phyloP scores from a whole-genome alignment of 2,113 vertebrate species.

The Potamarius usumacintae region DNA sequence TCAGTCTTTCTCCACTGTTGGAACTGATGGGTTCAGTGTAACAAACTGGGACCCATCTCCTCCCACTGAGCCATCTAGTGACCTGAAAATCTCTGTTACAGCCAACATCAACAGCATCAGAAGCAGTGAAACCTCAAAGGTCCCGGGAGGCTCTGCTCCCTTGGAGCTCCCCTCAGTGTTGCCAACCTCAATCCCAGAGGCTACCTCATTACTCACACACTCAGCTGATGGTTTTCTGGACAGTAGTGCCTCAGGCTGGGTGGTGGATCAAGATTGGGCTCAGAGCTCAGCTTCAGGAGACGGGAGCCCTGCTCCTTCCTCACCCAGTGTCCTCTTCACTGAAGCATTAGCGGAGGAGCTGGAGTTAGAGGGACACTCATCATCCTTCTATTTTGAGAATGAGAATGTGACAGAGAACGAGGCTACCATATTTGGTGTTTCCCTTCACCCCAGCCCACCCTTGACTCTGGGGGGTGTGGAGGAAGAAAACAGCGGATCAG shows the following conservation, averaged over 20 bases:
- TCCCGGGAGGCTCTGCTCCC: slow-evolving; percentile 53
- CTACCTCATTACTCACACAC: slow-evolving; percentile 43
- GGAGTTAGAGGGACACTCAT: slow-evolving; percentile 64
- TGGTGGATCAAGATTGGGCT: slow-evolving; percentile 75
- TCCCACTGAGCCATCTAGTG: slow-evolving; percentile 64
- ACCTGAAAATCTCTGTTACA: slow-evolving; percentile 73
- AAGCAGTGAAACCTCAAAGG: slow-evolving; percentile 30
- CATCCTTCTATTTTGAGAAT: slow-evolving; percentile 76
- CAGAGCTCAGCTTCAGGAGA: slow-evolving; percentile 69
- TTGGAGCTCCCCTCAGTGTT: slow-evolving; percentile 65
- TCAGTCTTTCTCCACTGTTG: slow-evolving; percentile 71
- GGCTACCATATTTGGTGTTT: slow-evolving; percentile 62
- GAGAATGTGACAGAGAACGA: slow-evolving; percentile 62
- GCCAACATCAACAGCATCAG: slow-evolving; percentile 65
- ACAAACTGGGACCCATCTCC: slow-evolving; percentile 52
- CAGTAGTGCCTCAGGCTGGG: slow-evolving; percentile 81
- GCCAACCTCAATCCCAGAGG: slow-evolving; percentile 57
- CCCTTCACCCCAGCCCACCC: slow-evolving; percentile 66
- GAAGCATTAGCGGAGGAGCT: slow-evolving; percentile 35
- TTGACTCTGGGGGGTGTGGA: slow-evolving; percentile 79
- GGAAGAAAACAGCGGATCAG: slow-evolving; percentile 91
- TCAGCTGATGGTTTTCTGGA: slow-evolving; percentile 66
- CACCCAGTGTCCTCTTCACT: slow-evolving; percentile 59
- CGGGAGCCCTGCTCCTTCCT: slow-evolving; percentile 52
- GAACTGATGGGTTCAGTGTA: slow-evolving; percentile 57